Evolutionary conservation across 2,797 vertebrate species (phyloP), one percentile per base, ranked within the genome.

Genomic region (Ctenopoma multispine): DNA sequence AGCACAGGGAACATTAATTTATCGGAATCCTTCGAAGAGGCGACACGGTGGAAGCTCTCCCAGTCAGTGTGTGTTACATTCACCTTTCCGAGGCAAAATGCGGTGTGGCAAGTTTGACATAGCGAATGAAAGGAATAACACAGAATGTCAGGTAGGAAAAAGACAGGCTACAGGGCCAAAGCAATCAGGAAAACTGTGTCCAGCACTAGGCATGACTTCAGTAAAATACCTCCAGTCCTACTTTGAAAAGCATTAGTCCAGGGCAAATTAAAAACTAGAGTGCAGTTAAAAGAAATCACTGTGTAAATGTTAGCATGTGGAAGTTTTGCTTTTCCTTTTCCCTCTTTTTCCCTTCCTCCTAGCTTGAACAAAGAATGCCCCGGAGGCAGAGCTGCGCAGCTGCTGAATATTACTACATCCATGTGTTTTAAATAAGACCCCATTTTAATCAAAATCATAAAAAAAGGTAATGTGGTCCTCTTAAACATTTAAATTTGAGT

Each of bases 251-350:
- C 95, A 95, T 94, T 94, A 94, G 92, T 95, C 91, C 90, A 75
- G 88, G 91, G 93, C 92, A 94, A 95, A 95, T 95, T 95, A 95
- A 95, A 95, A 95, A 94, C 89, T 92, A 92, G 89, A 90, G 92
- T 88, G 92, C 94, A 95, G 95, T 95, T 95, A 95, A 95, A 95
- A 95, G 92, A 95, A 95, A 95, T 95, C 93, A 92, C 93, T 94
- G 93, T 94, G 93, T 95, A 95, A 95, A 95, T 95, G 95, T 94
- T 95, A 93, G 93, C 95, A 95, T 95, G 94, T 95, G 95, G 94
- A 95, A 91, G 91, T 93, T 93, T 93, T 94, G 89, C 90, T 92
- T 88, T 90, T 84, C 71, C 85, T 70, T 79, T 85, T 75, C 62
- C 74, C 56, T 62, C 63, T 70, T 67, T 31, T 18, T 9, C 64